phyloP scores from a whole-genome alignment of 2,113 vertebrate genomes.

The Pluvialis apricaria region DNA sequence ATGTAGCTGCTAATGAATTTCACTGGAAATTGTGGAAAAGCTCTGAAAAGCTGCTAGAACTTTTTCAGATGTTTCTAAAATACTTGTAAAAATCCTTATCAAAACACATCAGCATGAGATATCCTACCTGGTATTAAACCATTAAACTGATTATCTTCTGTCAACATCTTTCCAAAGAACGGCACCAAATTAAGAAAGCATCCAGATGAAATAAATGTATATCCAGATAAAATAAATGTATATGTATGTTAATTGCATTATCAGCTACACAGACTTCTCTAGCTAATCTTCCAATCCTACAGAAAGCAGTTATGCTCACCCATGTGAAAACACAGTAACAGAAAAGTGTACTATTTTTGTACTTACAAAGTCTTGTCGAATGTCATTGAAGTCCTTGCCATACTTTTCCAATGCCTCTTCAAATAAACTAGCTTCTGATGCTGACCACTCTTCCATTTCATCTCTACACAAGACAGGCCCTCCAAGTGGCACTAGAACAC shows the following conservation, averaged over 20 bases:
- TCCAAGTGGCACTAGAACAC: constrained; percentile 91
- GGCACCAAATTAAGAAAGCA: neutral
- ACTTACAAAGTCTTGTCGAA: constrained; percentile 99
- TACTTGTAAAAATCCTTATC: neutral
- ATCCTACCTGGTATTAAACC: neutral
- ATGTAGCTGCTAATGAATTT: neutral
- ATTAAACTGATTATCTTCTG: neutral
- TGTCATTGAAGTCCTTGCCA: constrained; percentile 98
- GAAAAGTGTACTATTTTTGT: neutral
- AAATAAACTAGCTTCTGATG: constrained; percentile 95
- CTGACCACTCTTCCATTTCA: constrained; percentile 99
- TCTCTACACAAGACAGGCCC: constrained; percentile 95
- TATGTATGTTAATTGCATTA: neutral
- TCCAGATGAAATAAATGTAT: neutral
- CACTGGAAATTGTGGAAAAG: neutral
- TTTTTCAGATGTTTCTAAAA: neutral
- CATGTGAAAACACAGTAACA: neutral
- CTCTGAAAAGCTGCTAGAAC: neutral
- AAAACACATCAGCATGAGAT: neutral
- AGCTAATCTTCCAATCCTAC: neutral
- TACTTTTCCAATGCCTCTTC: constrained; percentile 97
- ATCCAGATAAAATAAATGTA: neutral
- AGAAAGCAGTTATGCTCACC: neutral
- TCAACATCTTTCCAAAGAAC: neutral
- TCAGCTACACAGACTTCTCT: neutral